Base-by-base conservation (phyloP, 2,797 vertebrate species). In the Molossus molossus region DNA sequence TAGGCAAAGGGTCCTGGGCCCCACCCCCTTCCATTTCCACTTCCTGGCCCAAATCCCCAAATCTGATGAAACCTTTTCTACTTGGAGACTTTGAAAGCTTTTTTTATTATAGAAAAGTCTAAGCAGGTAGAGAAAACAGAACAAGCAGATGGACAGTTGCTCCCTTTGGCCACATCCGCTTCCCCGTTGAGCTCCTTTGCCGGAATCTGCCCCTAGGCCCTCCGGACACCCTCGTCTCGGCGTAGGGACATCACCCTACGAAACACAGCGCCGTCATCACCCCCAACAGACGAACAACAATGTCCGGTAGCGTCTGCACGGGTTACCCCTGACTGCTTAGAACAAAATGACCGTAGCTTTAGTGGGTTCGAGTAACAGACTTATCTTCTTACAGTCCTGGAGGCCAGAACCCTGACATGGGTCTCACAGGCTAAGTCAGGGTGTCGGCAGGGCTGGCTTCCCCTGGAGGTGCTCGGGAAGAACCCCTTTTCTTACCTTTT, bases 251-350 rank as follows among this genome's bases (percentile, higher is more conserved):
- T 25, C 18, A 14, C 13, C 14, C 64, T 9, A 11, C 45, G 5
- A 10, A 1, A 29, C 3, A 4, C 3, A 6, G 29, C 1, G 21
- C 55, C 48, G 1, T 15, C 15, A 3, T 11, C 14, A 6, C 2
- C 23, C 20, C 21, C 20, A 13, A 4, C 40, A 23, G 29, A 20
- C 0, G 6, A 9, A 15, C 21, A 3, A 4, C 5, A 0, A 6
- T 2, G 6, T 8, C 55, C 91, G 64, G 21, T 12, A 53, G 83
- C 18, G 1, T 17, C 55, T 0, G 18, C 23, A 7, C 17, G 0
- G 0, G 18, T 27, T n/a, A 25, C 20, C 14, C 1, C 0, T 1
- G 37, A 75, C 12, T 14, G 40, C 64, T 29, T 45, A 1, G 5
- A 48, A 58, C 40, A 27, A 12, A 33, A 11, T 0, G 53, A 29